These are phyloP conservation scores for Acyrthosiphon pisum DNA, from an alignment of 1,140 invertebrate species.

Conservation along the genomic window DNA sequence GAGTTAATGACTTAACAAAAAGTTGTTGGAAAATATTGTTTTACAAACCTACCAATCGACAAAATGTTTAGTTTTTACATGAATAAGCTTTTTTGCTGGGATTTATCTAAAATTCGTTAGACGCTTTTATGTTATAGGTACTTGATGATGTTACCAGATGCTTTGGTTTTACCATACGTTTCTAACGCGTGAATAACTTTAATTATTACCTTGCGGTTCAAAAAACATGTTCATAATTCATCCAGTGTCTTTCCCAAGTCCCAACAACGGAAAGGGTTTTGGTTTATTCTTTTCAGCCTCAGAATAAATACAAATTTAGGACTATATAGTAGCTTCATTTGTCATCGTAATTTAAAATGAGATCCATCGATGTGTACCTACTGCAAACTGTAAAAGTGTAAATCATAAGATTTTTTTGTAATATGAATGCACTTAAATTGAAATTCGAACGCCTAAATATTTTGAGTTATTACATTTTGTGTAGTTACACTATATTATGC, in stretches of 20 bases:
- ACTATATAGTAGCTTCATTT: not conserved
- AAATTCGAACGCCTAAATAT: not conserved
- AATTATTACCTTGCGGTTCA: not conserved
- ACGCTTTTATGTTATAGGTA: no score
- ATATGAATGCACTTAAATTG: not conserved
- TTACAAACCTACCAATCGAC: no score
- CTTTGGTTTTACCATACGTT: not conserved
- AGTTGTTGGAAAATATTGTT: no score
- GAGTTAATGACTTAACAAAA: no score
- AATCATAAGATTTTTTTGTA: not conserved
- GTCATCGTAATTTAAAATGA: not conserved
- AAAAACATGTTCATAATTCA: not conserved
- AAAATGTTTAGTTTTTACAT: no score
- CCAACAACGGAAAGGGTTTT: not conserved
- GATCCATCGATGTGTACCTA: not conserved
- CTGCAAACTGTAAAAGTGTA: not conserved
- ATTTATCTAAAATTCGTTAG: no score
- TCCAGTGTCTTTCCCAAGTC: not conserved
- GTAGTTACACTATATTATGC: not conserved
- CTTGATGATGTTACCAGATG: no score
- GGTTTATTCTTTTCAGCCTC: not conserved
- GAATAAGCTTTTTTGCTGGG: no score
- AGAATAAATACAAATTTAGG: not conserved
- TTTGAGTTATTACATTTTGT: not conserved
- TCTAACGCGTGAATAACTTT: not conserved